Base-by-base conservation (phyloP, 2,113 vertebrate genomes). In the Leucoraja erinaceus region DNA sequence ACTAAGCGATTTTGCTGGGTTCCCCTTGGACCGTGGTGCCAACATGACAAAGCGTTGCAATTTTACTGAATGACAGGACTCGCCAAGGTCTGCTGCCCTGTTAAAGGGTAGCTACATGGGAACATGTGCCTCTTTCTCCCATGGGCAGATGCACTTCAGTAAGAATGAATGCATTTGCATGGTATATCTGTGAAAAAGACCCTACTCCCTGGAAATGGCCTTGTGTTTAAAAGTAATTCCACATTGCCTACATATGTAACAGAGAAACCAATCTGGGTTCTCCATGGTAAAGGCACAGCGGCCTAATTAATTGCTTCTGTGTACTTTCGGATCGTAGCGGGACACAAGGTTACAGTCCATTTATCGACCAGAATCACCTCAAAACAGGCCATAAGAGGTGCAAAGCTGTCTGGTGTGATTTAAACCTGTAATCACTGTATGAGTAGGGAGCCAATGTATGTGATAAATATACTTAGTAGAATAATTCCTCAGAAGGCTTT, bases 51-150 rank as follows among this genome's bases (percentile, higher is more conserved):
- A 86, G 81, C 54, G 28, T 56, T n/a, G 81, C 81, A 86, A 86
- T 86, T 86, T 86, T 59, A 61, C 81, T 86, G 81, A 61, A 56
- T 86, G 81, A 86, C 81, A 86, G 56, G 81, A 86, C n/a, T 59
- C 10, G 10, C 22, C 81, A 86, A 22, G 18, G 18, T 25, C 33
- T 20, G 47, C 47, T 0, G 74, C 28, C 25, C 74, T 6, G 28
- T 25, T 47, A 75, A n/a, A 75, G n/a, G 10, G 25, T n/a, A 86
- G 56, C 56, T 86, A 12, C 28, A 56, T 61, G 54, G 28, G 10
- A 61, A 84, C 25, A n/a, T 10, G 59, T 84, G 81, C 54, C 56
- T 11, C 81, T 25, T 61, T 61, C 47, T 59, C 81, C 47, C 56
- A 14, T 84, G 81, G 81, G 54, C 81, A 84, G 81, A 61, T 61